Base-by-base conservation (phyloP, 2,888 invertebrate species). In the Anticlea derivata region DNA sequence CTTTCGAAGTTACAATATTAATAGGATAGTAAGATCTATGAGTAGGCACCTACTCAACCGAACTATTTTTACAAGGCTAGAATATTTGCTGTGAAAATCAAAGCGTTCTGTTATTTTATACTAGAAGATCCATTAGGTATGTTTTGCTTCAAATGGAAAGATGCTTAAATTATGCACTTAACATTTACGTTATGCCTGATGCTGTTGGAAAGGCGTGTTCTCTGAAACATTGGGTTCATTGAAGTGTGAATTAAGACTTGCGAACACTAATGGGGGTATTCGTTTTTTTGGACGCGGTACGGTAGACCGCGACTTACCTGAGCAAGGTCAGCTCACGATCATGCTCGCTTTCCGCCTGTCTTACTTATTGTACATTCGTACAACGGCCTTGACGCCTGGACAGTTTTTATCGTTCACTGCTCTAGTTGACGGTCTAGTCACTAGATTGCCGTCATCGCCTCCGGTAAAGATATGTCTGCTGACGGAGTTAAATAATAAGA, bases 251-350 rank as follows among this genome's bases (percentile, higher is more conserved):
- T 73, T n/a, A 20, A 37, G 37, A 47, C 29, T 30, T 33, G 5
- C 26, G 31, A 45, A 45, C 26, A 70, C 65, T 66, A 75, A 64
- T 69, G 63, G 67, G n/a, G 65, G 71, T 73, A 70, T 70, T 73
- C 54, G 76, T 83, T 83, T 82, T 83, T 81, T 75, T 73, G 65
- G 68, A 62, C 61, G 54, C 58, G 66, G 66, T 69, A 75, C 77
- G 68, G 67, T 72, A 73, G 70, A 82, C 80, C 85, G 74, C 78
- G 68, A 78, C 77, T 68, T 75, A 75, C 75, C 79, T 65, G 60
- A 66, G 73, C 85, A 86, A 84, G 86, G 85, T 75, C 80, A 67
- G 58, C 52, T 63, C 59, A 61, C 63, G 71, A 70, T 72, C 68
- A 64, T 66, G 73, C 68, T 74, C 71, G 68, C 66, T 82, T 79